Evolutionary conservation across 2,888 invertebrate species (phyloP).

Genomic region (Holacanthella duospinosa): DNA sequence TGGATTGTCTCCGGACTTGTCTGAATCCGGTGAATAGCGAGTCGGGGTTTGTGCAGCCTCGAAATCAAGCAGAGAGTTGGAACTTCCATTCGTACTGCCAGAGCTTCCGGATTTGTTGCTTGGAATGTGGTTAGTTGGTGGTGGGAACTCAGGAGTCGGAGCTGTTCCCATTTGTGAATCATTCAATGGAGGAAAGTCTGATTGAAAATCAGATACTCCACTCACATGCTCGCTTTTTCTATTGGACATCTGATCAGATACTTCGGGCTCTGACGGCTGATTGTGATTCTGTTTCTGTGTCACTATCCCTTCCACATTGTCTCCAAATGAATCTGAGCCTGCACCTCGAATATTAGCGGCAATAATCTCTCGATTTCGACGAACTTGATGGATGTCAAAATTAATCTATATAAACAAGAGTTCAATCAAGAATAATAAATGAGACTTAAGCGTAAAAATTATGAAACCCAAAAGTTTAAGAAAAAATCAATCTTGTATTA

Average conservation of each 20-base stretch:
- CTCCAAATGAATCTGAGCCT: background rate
- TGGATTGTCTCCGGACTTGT: constrained; percentile 6
- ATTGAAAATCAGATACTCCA: background rate
- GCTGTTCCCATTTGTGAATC: background rate
- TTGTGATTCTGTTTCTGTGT: background rate
- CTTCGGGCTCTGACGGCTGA: background rate
- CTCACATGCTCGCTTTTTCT: background rate
- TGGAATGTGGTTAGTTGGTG: constrained; percentile 7
- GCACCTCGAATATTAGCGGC: constrained; percentile 32
- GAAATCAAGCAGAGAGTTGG: constrained; percentile 13
- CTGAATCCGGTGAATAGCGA: constrained; percentile 10
- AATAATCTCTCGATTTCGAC: constrained; percentile 33
- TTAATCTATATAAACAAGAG: too few species aligned
- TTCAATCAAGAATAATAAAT: too few species aligned
- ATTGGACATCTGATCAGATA: background rate
- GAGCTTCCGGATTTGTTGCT: constrained; percentile 1
- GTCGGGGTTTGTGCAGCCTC: constrained; percentile 4
- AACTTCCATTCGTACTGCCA: constrained; percentile 18
- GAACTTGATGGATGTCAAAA: constrained; percentile 37
- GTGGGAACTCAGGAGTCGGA: constrained; percentile 4
- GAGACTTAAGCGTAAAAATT: too few species aligned
- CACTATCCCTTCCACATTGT: background rate
- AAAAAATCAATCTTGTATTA: too few species aligned
- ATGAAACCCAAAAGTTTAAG: too few species aligned
- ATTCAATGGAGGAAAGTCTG: background rate